These are phyloP conservation scores for Noctilio leporinus DNA, from an alignment of 2,113 vertebrate genomes.

Conservation along the genomic window DNA sequence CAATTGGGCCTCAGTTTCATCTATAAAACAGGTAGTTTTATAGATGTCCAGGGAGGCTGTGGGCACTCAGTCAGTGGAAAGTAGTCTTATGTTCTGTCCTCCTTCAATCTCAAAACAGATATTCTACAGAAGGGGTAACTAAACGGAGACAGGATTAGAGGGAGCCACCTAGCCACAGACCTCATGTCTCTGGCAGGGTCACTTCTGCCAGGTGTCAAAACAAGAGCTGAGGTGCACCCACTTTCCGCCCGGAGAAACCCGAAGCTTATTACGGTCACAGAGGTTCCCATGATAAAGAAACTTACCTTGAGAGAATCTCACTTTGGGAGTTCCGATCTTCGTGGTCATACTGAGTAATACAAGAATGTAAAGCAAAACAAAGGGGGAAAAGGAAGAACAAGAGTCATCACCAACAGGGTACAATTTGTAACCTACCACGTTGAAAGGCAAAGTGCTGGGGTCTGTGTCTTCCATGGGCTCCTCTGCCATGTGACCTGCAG, in stretches of 20 bases:
- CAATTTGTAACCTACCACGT: slow-evolving; percentile 79
- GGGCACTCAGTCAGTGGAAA: neutral
- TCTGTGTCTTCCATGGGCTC: slow-evolving; percentile 96
- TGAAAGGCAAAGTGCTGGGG: slow-evolving; percentile 90
- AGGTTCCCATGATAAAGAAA: neutral
- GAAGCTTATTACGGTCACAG: neutral
- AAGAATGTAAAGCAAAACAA: neutral
- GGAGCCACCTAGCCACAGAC: neutral
- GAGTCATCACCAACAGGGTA: neutral
- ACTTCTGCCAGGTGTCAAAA: neutral
- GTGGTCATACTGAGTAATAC: neutral
- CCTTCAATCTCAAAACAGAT: neutral
- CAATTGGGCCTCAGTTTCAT: neutral
- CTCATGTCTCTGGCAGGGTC: neutral
- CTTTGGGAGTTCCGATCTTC: neutral
- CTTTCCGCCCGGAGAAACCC: neutral
- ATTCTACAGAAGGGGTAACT: neutral
- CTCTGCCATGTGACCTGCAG: slow-evolving; percentile 81
- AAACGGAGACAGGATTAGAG: neutral
- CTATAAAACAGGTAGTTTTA: neutral
- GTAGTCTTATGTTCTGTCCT: neutral
- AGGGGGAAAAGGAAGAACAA: neutral
- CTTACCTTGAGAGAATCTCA: neutral
- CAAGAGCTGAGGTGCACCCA: neutral
- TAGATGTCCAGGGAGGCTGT: no score